phyloP scores from a whole-genome alignment of 2,113 vertebrate genomes.

The Tonatia bakeri region DNA sequence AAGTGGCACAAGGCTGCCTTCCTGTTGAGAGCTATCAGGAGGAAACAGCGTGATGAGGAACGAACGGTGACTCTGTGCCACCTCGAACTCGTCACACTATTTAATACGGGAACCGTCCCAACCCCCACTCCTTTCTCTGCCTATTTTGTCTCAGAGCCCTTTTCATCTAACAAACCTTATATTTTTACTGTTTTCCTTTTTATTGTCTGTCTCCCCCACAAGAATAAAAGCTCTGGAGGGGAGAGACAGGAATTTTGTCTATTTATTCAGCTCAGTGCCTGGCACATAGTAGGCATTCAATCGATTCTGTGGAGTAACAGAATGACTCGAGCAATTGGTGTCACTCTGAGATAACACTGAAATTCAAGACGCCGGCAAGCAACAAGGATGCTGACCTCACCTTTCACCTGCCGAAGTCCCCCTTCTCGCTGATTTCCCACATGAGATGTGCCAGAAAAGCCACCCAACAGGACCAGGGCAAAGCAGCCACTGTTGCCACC shows the following conservation, averaged over 20 bases:
- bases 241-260: neutral
- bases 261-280: neutral
- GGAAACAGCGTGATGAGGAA: accelerated
- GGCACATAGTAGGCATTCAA: neutral
- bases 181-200: neutral
- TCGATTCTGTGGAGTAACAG: neutral
- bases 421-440: neutral
- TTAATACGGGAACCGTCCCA: neutral
- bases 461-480: neutral
- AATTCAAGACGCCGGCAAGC: neutral
- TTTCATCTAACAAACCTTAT: neutral
- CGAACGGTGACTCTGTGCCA: accelerated
- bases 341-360: neutral
- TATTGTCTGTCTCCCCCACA: neutral
- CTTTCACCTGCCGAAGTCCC: neutral
- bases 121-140: neutral
- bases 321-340: neutral
- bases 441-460: neutral
- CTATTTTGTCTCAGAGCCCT: neutral
- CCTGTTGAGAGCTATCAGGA: neutral
- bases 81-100: neutral
- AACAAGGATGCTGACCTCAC: neutral
- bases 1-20: neutral
- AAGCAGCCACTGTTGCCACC: neutral
- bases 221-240: neutral